Base-by-base conservation (phyloP, 2,888 invertebrate genomes). In the Drosophila emarginata region DNA sequence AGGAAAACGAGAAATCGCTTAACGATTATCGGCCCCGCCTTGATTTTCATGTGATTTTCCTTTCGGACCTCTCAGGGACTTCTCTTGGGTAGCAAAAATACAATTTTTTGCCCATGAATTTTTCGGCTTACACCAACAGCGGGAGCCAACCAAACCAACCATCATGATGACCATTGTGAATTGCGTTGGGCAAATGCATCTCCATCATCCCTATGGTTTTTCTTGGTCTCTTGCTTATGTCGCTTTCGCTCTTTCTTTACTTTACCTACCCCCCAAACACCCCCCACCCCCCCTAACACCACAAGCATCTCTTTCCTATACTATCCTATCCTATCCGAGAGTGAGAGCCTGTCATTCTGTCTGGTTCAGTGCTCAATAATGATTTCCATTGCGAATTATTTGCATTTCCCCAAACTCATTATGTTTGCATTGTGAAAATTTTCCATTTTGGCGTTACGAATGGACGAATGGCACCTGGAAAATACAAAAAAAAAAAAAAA, bases 381-480 rank as follows among this genome's bases (percentile, higher is more conserved):
- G 82, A 81, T 81, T 80, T 80, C 82, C 81, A 80, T 77, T 64
- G 81, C 77, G 81, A 82, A 69, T 82, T 82, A 78, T 80, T 79
- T 78, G 80, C 81, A 82, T 82, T 78, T 80, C 83, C 81, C 81
- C 77, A 61, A 80, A 83, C 83, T 82, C 83, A 82, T 82, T 82
- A 83, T 75, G 74, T 78, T 74, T 80, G 78, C 81, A 79, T 80
- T 80, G 82, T 80, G 77, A 61, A 80, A 74, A 68, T 80, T 67
- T 66, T 36, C 23, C 61, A 57, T 61, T 28, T 61, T 57, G 52
- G 45, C 71, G 39, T 12, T 40, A 40, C 59, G 9, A 63, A 50
- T 14, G 54, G 45, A 40, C 59, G 9, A 63, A 50, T 14, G 54
- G 45, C 57, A 71, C 70, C 71, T 71, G 64, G 39, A 28, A 54